phyloP scores from a whole-genome alignment of 1,140 invertebrate genomes.

The Polypedilum vanderplanki region DNA sequence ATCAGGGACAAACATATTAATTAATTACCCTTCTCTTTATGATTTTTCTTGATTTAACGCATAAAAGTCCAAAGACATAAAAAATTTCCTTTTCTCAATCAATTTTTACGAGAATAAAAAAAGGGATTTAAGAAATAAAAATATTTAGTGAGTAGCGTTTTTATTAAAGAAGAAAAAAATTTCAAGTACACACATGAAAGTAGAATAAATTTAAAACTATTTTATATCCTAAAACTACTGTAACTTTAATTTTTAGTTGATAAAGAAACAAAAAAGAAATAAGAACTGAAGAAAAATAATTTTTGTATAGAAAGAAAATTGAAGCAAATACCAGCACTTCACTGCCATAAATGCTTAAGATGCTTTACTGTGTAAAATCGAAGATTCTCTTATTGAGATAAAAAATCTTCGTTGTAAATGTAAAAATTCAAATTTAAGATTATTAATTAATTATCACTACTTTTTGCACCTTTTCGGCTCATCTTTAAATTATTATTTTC shows the following conservation, averaged over 20 bases:
- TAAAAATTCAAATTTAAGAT: background rate
- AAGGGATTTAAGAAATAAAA: too few relatives aligned
- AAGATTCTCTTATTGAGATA: background rate
- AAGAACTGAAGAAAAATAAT: slow-evolving; percentile 8
- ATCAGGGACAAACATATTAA: slow-evolving; percentile 18
- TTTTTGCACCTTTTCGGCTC: background rate
- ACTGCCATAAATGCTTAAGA: slow-evolving; percentile 12
- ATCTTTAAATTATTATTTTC: background rate
- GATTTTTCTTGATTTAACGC: background rate
- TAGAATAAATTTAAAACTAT: too few relatives aligned
- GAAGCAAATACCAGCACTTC: slow-evolving; percentile 11
- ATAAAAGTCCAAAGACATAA: background rate
- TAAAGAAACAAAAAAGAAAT: background rate
- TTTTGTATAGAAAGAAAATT: slow-evolving; percentile 1
- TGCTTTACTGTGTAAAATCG: background rate
- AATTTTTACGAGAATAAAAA: too few relatives aligned
- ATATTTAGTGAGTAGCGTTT: too few relatives aligned
- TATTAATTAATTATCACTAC: background rate
- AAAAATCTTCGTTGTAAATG: background rate
- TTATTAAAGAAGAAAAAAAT: too few relatives aligned
- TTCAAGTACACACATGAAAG: too few relatives aligned
- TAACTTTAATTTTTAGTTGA: too few relatives aligned
- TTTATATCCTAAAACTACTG: too few relatives aligned
- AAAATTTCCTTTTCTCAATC: background rate
- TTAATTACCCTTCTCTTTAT: background rate